Percentiles rank a stretch among this genome's conserved stretches.
These are phyloP conservation scores for Chaetodon trifascialis DNA, from an alignment of 2,113 vertebrate genomes.

Conservation along the genomic window DNA sequence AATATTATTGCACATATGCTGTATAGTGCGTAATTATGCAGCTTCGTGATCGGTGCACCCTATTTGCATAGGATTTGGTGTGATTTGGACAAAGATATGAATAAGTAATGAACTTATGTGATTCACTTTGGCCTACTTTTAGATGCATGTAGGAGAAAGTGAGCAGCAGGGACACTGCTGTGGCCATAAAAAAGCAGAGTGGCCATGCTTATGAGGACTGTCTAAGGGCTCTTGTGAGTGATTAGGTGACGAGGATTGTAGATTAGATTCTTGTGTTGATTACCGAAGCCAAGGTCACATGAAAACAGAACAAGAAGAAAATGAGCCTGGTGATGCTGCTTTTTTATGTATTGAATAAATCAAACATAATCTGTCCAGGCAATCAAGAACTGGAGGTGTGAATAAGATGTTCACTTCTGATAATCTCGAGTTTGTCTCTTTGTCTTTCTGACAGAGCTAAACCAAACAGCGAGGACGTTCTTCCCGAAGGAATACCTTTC, in stretches of 20 bases:
- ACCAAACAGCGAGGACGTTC: constrained; percentile 77
- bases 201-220: constrained; percentile 41
- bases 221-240: constrained; percentile 67
- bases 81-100: constrained; percentile 61
- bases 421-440: constrained; percentile 20
- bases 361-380: constrained; percentile 33
- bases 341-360: constrained; percentile 35
- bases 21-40: constrained; percentile 7
- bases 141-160: constrained; percentile 34
- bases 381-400: constrained; percentile 9
- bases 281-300: constrained; percentile 71
- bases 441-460: constrained; percentile 73
- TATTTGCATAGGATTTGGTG: constrained; percentile 40
- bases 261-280: constrained; percentile 75
- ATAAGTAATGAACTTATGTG: constrained; percentile 66
- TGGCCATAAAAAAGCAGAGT: constrained; percentile 45
- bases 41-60: constrained; percentile 22
- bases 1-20: not conserved
- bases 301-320: constrained; percentile 44
- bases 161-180: constrained; percentile 33
- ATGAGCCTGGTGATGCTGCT: constrained; percentile 32
- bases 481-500: constrained; percentile 84
- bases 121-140: constrained; percentile 65
- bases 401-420: constrained; percentile 1
- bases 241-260: constrained; percentile 64